A percentile compares a stretch with the other conserved stretches of the same genome.
These are phyloP conservation scores for Asarcornis scutulata DNA, from an alignment of 2,113 vertebrate genomes.

Conservation along the genomic window DNA sequence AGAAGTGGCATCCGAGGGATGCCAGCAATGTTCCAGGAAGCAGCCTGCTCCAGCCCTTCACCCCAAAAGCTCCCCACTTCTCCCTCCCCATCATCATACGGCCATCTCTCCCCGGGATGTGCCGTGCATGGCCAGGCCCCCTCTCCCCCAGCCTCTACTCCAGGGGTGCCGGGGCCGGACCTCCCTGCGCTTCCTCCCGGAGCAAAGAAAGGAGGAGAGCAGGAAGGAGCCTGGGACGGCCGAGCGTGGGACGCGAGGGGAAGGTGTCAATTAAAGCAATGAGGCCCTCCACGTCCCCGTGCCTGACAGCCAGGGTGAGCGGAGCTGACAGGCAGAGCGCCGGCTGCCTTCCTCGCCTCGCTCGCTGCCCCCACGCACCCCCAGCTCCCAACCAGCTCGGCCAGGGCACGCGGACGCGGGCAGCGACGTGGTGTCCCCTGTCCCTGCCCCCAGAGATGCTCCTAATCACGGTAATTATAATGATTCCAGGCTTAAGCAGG, in stretches of 20 bases:
- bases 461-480: constrained; percentile 84
- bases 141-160: background rate
- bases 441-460: constrained; percentile 79
- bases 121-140: background rate
- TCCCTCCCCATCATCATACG: background rate
- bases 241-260: constrained; percentile 66
- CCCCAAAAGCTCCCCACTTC: background rate
- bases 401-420: constrained; percentile 46
- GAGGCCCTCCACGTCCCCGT: constrained; percentile 55
- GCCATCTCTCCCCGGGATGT: background rate
- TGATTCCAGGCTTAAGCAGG: constrained; percentile 77
- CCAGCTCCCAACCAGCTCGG: constrained; percentile 61
- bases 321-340: constrained; percentile 89
- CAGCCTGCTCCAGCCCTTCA: background rate
- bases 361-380: constrained; percentile 69
- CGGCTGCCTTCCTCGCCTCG: constrained; percentile 79
- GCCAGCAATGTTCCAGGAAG: accelerated
- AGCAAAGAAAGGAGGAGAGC: constrained; percentile 39
- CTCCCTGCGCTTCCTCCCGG: background rate
- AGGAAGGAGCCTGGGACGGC: constrained; percentile 23
- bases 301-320: constrained; percentile 91
- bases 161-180: accelerated
- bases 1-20: accelerated
- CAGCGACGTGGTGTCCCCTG: constrained; percentile 69
- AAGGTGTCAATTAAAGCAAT: constrained; percentile 94